Conservation (phyloP, 2,797 vertebrate genomes). For the Melanotaenia nigrans region DNA sequence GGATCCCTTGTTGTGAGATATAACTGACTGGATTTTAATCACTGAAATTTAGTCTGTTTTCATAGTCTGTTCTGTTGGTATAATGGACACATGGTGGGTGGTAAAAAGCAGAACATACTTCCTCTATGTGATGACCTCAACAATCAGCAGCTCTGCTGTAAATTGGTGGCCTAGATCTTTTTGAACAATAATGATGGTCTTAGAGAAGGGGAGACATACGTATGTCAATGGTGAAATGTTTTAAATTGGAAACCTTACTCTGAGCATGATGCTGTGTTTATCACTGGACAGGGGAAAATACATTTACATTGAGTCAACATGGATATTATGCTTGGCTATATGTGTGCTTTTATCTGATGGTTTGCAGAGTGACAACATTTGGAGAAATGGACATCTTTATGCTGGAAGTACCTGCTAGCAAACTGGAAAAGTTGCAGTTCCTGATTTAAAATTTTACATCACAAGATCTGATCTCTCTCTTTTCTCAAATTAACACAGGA, state of each 20-base stretch:
- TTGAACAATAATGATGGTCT: background rate
- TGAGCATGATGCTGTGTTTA: background rate
- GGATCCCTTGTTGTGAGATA: constrained; percentile 64
- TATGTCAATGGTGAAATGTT: constrained; percentile 3
- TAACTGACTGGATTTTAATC: constrained; percentile 63
- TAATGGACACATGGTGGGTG: constrained; percentile 33
- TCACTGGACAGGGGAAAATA: background rate
- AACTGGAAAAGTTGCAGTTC: background rate
- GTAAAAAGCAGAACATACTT: constrained; percentile 28
- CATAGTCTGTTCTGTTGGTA: constrained; percentile 44
- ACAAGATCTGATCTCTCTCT: background rate
- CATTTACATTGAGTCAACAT: background rate
- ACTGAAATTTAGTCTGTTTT: constrained; percentile 49
- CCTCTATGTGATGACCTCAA: constrained; percentile 28
- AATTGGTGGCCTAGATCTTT: background rate
- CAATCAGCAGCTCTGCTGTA: constrained; percentile 7
- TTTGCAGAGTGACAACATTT: too few species aligned
- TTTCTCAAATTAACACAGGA: background rate
- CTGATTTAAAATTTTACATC: background rate
- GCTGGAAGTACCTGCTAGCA: too few species aligned
- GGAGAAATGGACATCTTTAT: too few species aligned
- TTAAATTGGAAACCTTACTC: background rate
- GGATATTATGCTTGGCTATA: background rate
- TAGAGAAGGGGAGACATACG: background rate
- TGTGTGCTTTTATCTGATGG: background rate